Percentiles rank a stretch among this genome's conserved stretches.
Evolutionary conservation across 37 sponge, comb jelly and placozoan genomes (phyloP).

Genomic region (Spongilla lacustris): DNA sequence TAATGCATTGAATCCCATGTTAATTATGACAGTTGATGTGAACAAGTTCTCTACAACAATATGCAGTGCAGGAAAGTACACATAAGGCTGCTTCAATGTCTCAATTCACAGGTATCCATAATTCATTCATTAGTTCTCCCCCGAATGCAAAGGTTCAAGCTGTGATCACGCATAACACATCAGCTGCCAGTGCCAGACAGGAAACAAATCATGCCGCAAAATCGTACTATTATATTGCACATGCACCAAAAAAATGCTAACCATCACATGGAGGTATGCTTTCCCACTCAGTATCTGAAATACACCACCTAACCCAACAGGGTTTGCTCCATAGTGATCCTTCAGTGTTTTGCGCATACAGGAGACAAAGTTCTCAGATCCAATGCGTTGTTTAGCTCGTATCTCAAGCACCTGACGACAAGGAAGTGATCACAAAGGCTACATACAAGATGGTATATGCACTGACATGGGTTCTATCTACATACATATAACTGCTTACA

Average conservation of each 20-base stretch:
- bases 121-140: no score
- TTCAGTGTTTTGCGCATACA: conserved; percentile 81
- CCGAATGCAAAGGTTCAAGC: no score
- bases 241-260: conserved; percentile 1
- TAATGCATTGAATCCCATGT: no score
- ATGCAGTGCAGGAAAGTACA: no score
- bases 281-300: conserved; percentile 84
- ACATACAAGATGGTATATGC: conserved; percentile 10
- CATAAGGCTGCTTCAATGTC: no score
- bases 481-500: no score
- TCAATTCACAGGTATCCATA: no score
- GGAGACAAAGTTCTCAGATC: conserved; percentile 88
- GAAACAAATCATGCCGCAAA: no score
- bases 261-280: conserved; percentile 95
- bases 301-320: conserved; percentile 94
- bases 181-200: no score
- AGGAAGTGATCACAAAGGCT: background rate
- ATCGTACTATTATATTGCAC: background rate
- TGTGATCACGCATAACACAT: no score
- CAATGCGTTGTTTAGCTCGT: conserved; percentile 69
- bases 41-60: no score
- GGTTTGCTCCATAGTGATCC: conserved; percentile 65
- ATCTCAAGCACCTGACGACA: conserved; percentile 73
- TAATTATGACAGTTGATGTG: background rate
- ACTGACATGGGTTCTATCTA: background rate